Conservation (phyloP, 2,113 vertebrate genomes). For the Thunnus thynnus region DNA sequence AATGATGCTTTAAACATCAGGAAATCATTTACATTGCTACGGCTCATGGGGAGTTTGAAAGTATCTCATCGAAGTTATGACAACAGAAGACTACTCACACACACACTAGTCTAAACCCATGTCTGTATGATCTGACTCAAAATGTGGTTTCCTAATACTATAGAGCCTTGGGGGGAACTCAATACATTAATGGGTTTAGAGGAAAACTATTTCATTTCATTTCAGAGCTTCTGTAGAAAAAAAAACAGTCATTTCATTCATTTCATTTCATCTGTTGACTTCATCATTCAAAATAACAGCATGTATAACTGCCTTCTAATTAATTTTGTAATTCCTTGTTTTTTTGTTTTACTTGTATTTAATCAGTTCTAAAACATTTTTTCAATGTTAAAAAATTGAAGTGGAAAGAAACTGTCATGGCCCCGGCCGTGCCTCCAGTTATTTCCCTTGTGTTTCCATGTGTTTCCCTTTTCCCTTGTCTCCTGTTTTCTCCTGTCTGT, state of each 20-base stretch:
- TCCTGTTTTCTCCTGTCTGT: no score
- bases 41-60: slow-evolving; percentile 59
- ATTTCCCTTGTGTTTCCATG: no score
- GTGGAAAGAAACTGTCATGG: slow-evolving; percentile 21
- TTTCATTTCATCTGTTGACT: slow-evolving; percentile 39
- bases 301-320: slow-evolving; percentile 43
- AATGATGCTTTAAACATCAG: slow-evolving; percentile 72
- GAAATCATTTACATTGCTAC: slow-evolving; percentile 72
- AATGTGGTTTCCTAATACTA: slow-evolving; percentile 49
- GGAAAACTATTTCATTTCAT: slow-evolving; percentile 48
- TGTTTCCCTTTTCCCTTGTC: no score
- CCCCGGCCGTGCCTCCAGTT: no score
- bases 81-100: slow-evolving; percentile 38
- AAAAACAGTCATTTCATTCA: slow-evolving; percentile 22
- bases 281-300: slow-evolving; percentile 29
- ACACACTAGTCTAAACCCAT: background rate
- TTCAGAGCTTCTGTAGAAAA: slow-evolving; percentile 39
- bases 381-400: slow-evolving; percentile 39
- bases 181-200: slow-evolving; percentile 48
- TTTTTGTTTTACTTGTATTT: slow-evolving; percentile 53
- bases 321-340: slow-evolving; percentile 48
- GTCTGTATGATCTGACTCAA: slow-evolving; percentile 27
- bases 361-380: slow-evolving; percentile 48
- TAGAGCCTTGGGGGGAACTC: slow-evolving; percentile 21
- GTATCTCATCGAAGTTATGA: slow-evolving; percentile 66